Evolutionary conservation across 1,140 invertebrate genomes (phyloP).

Genomic region (Pogonomyrmex californicus): DNA sequence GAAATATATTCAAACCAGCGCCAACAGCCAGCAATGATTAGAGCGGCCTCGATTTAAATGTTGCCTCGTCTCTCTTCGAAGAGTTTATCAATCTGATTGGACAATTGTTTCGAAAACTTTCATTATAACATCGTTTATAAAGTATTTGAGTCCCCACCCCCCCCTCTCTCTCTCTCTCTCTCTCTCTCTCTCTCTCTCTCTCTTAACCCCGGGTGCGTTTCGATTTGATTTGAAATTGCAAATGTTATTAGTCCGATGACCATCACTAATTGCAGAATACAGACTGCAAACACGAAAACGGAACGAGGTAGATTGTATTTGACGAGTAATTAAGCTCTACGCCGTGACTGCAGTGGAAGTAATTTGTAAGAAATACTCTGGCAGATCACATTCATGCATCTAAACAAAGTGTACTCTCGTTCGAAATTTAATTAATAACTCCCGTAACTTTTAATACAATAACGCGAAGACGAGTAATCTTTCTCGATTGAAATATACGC

Average conservation of each 20-base stretch:
- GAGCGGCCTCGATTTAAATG: constrained; percentile 2
- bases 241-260: constrained; percentile 43
- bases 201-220: no score
- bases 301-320: constrained; percentile 14
- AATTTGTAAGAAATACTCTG: constrained; percentile 28
- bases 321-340: constrained; percentile 38
- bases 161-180: no score
- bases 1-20: constrained; percentile 33
- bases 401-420: not conserved
- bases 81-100: not conserved
- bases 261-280: constrained; percentile 37
- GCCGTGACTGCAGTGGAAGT: constrained; percentile 5
- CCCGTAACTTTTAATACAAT: not conserved
- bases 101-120: not conserved
- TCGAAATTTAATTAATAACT: not conserved
- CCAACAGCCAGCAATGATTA: not conserved
- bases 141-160: not conserved
- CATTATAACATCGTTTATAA: constrained; percentile 3
- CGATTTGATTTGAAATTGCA: constrained; percentile 29
- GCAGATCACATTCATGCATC: not conserved
- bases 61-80: not conserved
- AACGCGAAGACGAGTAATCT: not conserved
- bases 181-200: no score
- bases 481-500: not conserved
- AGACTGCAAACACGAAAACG: constrained; percentile 29